Base-by-base conservation (phyloP, 2,797 vertebrate genomes). In the Xyrichtys novacula region DNA sequence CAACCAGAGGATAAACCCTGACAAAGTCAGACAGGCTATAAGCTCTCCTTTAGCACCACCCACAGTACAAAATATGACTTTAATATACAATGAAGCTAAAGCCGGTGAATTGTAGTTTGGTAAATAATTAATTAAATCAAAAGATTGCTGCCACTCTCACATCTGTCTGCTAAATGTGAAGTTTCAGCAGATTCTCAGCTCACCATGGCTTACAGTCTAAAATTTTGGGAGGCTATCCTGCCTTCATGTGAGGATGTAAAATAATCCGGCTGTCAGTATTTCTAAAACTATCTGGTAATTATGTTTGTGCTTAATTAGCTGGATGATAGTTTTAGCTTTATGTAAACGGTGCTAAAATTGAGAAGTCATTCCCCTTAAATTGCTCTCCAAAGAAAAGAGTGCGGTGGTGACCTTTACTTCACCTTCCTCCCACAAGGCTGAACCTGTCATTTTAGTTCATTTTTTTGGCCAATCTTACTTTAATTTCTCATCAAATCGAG, bases 31-130 rank as follows among this genome's bases (percentile, higher is more conserved):
- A 23, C 36, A 19, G 5, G 46, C 7, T 25, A 14, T 54, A 39
- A 46, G 23, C 40, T 66, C 16, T 70, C 43, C 46, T 70, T 26
- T 31, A 66, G 56, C 15, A 5, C 58, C 72, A 53, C 32, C 80
- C 34, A 66, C 56, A 59, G 65, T 65, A 63, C 55, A 53, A 70
- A 25, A 32, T 32, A 40, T 23, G 23, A 23, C 2, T 29, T 22
- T 46, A 46, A 6, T 1, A 52, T 55, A 39, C 15, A 28, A 11
- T 9, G 15, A 28, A 34, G 15, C 11, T n/a, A 20, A 47, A 20
- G 19, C 20, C 10, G 6, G 44, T 23, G 29, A 7, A 36, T 38
- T 54, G 32, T 7, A 63, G 5, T 59, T 16, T 8, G 15, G 15
- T 2, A 3, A 26, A 59, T 36, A 26, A 17, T 31, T n/a, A 49